phyloP scores from a whole-genome alignment of 2,888 invertebrate species.

The Doris montereyensis region DNA sequence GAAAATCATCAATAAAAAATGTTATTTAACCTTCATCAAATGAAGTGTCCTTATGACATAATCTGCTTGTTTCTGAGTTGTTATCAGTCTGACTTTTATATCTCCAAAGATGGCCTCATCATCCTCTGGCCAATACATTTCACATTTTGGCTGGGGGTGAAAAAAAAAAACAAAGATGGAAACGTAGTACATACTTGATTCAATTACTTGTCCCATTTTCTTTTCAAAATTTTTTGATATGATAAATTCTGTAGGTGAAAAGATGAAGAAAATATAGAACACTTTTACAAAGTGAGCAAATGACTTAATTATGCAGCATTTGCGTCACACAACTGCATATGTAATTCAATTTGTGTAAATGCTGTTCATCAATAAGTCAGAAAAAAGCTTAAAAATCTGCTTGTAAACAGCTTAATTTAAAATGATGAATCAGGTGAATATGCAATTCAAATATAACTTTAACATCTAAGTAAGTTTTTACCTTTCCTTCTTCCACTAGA shows the following conservation, averaged over 20 bases:
- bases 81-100: background rate
- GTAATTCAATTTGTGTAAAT: too few species aligned
- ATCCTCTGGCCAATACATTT: background rate
- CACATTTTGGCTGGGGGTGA: background rate
- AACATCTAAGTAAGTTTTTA: constrained; percentile 37
- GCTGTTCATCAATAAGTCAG: too few species aligned
- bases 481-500: constrained; percentile 64
- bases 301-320: too few species aligned
- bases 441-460: background rate
- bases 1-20: background rate
- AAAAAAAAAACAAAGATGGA: too few species aligned
- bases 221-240: too few species aligned
- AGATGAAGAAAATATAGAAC: too few species aligned
- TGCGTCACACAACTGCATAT: too few species aligned
- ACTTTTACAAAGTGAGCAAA: too few species aligned
- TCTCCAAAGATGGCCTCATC: background rate
- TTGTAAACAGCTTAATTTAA: background rate
- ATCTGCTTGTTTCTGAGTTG: background rate
- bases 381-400: background rate
- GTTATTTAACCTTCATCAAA: background rate
- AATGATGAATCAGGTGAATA: background rate
- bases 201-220: too few species aligned
- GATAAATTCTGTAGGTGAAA: too few species aligned
- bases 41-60: background rate
- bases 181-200: too few species aligned